A percentile compares a stretch with the other conserved stretches of the same genome.
phyloP scores from a whole-genome alignment of 2,797 vertebrate genomes.

The Sitta carolinensis region DNA sequence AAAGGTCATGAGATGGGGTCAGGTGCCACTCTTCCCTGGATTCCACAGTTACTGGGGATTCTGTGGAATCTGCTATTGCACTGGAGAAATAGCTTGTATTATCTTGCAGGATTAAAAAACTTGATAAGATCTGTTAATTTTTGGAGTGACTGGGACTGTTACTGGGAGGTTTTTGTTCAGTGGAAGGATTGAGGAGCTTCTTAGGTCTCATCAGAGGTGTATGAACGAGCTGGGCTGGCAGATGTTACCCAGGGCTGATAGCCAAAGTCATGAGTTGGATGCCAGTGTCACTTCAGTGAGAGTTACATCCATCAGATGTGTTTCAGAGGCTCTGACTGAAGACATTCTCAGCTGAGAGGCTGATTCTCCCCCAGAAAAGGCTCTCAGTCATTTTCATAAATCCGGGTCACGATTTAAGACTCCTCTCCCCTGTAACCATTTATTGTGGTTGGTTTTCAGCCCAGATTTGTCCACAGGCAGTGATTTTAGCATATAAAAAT shows the following conservation, averaged over 20 bases:
- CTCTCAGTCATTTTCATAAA: constrained; percentile 13
- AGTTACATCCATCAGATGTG: not conserved
- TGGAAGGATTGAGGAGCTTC: not conserved
- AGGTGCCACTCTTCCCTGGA: not conserved
- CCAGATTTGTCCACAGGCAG: constrained; percentile 21
- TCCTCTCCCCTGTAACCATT: constrained; percentile 4
- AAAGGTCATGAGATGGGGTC: not conserved
- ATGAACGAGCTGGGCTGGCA: not conserved
- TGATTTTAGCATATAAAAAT: constrained; percentile 11
- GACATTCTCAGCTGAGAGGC: not conserved
- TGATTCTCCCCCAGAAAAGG: not conserved
- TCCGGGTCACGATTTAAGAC: not conserved
- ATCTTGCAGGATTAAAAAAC: not conserved
- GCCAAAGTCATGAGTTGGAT: not conserved
- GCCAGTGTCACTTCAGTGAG: not conserved
- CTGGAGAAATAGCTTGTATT: not conserved
- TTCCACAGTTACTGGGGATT: not conserved
- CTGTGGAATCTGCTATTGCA: not conserved
- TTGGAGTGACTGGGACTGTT: not conserved
- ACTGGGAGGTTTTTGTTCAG: not conserved
- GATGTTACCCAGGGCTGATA: not conserved
- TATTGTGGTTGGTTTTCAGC: constrained; percentile 27
- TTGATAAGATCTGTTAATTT: not conserved
- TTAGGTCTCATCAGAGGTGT: not conserved
- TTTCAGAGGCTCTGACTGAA: not conserved